Evolutionary conservation across 2,797 vertebrate genomes (phyloP).

Genomic region (Clarias fuscus): DNA sequence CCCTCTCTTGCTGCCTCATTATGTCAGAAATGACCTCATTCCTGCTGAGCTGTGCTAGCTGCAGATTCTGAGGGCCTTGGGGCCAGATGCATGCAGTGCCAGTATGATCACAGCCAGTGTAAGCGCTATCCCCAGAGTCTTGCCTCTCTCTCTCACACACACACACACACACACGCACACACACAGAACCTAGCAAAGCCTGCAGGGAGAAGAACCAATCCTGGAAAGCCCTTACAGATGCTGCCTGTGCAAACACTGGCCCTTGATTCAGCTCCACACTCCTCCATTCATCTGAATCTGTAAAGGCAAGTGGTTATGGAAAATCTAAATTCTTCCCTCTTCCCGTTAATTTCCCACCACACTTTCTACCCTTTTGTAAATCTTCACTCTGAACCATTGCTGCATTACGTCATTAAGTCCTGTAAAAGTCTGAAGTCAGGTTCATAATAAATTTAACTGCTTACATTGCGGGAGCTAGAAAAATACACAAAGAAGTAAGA

Average conservation of each 20-base stretch:
- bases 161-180: constrained; percentile 17
- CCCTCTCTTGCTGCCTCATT: constrained; percentile 46
- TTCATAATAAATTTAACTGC: constrained; percentile 59
- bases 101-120: constrained; percentile 57
- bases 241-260: constrained; percentile 52
- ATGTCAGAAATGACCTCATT: constrained; percentile 66
- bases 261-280: constrained; percentile 41
- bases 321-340: constrained; percentile 51
- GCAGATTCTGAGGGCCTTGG: constrained; percentile 58
- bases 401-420: constrained; percentile 58
- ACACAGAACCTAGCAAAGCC: constrained; percentile 26
- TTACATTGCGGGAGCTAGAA: constrained; percentile 58
- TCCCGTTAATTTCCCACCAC: constrained; percentile 31
- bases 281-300: constrained; percentile 52
- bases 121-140: constrained; percentile 50
- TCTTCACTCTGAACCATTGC: constrained; percentile 25
- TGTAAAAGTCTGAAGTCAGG: constrained; percentile 57
- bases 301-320: constrained; percentile 47
- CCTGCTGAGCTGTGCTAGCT: constrained; percentile 63
- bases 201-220: constrained; percentile 44
- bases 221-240: constrained; percentile 48
- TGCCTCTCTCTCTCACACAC: constrained; percentile 17
- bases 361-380: constrained; percentile 34
- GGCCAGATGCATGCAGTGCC: constrained; percentile 60
- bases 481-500: constrained; percentile 55